Conservation (phyloP, 2,888 invertebrate species). For the Escarpia spicata region DNA sequence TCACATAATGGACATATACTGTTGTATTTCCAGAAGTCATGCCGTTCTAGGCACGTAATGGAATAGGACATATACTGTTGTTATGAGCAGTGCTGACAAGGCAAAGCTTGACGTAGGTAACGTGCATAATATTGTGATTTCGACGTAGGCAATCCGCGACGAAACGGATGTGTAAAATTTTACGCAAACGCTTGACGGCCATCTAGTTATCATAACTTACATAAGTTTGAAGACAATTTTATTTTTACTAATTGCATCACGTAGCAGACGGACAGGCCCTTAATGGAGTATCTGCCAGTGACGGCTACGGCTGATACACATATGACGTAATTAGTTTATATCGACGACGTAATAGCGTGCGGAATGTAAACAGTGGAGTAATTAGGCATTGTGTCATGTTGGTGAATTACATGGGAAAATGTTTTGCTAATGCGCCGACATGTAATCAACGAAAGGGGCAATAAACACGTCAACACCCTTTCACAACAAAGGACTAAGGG, state of each 20-base stretch:
- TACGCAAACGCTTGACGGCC: not conserved
- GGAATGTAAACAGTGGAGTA: not conserved
- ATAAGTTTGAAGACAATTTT: no score
- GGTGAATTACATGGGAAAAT: not conserved
- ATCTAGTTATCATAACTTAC: no score
- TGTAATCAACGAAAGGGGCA: not conserved
- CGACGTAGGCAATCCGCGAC: no score
- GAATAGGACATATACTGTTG: no score
- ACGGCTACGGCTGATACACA: not conserved
- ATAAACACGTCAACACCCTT: not conserved
- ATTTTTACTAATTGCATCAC: no score
- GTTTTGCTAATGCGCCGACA: not conserved
- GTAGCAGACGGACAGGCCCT: no score
- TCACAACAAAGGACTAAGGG: not conserved
- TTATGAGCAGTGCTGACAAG: no score
- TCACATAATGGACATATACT: no score
- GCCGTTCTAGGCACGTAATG: no score
- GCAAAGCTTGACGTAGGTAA: no score
- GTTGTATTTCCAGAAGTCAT: no score
- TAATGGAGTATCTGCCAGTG: not conserved
- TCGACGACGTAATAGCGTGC: not conserved
- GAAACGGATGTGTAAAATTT: not conserved
- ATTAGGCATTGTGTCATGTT: not conserved
- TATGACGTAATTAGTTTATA: not conserved
- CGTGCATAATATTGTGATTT: no score